Base-by-base conservation (phyloP, 1,140 invertebrate species). In the Zaprionus inermis region DNA sequence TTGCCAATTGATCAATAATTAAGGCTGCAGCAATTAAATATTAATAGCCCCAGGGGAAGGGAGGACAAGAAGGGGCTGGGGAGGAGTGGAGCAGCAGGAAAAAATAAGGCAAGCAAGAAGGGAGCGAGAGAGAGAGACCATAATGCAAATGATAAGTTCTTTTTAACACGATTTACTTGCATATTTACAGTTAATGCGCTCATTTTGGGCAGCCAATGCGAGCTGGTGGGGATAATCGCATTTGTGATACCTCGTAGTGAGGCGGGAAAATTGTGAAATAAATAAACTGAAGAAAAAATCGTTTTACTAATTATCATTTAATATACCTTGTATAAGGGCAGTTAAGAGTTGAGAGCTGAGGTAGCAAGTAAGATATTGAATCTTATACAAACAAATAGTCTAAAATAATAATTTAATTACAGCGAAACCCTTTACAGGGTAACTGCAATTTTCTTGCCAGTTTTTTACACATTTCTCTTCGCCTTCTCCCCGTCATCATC, bases 121-220 rank as follows among this genome's bases (percentile, higher is more conserved):
- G 10, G 30, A 16, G 51, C 4, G n/a, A 16, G 41, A 20, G n/a
- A n/a, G 3, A 5, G 14, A 12, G n/a, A 46, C 46, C 60, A 65
- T 83, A 84, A 83, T 88, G 83, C 69, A 88, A 88, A 86, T 86
- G 76, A 83, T 83, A 83, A 86, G 83, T 86, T 86, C 83, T 68
- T 83, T 88, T 83, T 83, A 89, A 86, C 76, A 79, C 76, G 83
- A 88, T 86, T 86, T 82, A 88, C 79, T 77, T 83, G 52, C 76
- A 70, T 68, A 76, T 76, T 85, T 74, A 36, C 72, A 46, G 66
- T 88, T 88, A 82, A 79, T 77, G 63, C 52, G 44, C 67, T 66
- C 73, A 51, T 51, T 63, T 44, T 70, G n/a, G 14, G 24, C 14
- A 20, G 9, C 34, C 12, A 18, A 49, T 34, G n/a, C 10, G n/a